A percentile compares a stretch with the other conserved stretches of the same genome.
Conservation (phyloP, 2,113 vertebrate species). For the Amphiprion percula region DNA sequence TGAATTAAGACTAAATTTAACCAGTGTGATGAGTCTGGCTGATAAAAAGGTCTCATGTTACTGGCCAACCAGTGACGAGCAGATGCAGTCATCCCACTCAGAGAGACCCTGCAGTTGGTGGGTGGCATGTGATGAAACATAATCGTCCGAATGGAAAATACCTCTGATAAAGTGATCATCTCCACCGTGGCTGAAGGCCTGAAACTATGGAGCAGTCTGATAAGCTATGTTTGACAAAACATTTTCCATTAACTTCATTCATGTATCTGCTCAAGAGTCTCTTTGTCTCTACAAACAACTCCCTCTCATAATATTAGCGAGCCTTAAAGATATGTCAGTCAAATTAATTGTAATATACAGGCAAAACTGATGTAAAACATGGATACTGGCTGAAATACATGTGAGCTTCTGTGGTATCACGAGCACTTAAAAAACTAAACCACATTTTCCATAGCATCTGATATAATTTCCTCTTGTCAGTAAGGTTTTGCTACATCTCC, state of each 20-base stretch:
- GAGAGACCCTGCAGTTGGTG: conserved; percentile 70
- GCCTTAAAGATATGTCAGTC: not conserved
- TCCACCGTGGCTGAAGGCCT: conserved; percentile 61
- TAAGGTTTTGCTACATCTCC: not conserved
- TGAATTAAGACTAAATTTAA: conserved; percentile 57
- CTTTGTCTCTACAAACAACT: conserved; percentile 59
- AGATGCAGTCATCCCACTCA: conserved; percentile 60
- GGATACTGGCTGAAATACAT: not conserved
- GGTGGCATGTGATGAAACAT: conserved; percentile 78
- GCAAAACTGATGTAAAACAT: not conserved
- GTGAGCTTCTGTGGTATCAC: not conserved
- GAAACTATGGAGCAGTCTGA: conserved; percentile 59
- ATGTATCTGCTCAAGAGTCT: conserved; percentile 43
- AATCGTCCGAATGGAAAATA: conserved; percentile 81
- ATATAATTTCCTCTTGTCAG: not conserved
- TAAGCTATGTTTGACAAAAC: conserved; percentile 61
- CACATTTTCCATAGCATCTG: conserved; percentile 9
- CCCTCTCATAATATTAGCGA: conserved; percentile 21
- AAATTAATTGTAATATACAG: not conserved
- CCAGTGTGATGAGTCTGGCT: conserved; percentile 30
- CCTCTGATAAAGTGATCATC: conserved; percentile 81
- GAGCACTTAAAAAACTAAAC: not conserved
- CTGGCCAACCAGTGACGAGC: conserved; percentile 51
- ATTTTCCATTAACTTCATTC: conserved; percentile 64
- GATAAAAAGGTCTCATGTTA: conserved; percentile 52